phyloP scores from a whole-genome alignment of 23 tunicate genomes.

The Halocynthia aurantium region DNA sequence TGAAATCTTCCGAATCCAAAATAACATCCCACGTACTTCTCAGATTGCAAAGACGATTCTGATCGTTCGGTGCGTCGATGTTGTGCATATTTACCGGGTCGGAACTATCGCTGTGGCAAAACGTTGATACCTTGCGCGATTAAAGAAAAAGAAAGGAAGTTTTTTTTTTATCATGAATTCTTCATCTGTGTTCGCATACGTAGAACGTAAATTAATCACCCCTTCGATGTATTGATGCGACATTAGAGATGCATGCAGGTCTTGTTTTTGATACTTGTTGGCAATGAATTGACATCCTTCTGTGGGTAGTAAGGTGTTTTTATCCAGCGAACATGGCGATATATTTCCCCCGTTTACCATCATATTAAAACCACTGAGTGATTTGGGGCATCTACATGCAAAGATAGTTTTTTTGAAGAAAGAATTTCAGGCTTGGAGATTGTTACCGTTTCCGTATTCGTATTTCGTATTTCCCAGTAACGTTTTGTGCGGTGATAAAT shows the following conservation, averaged over 20 bases:
- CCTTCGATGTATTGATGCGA: constrained; percentile 28
- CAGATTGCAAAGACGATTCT: constrained; percentile 27
- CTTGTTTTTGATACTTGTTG: constrained; percentile 18
- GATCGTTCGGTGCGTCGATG: constrained; percentile 35
- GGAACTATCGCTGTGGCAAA: constrained; percentile 35
- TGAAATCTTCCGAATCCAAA: constrained; percentile 30
- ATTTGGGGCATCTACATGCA: too few relatives aligned
- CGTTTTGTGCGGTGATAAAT: too few relatives aligned
- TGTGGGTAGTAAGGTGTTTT: constrained; percentile 1
- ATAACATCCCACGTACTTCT: constrained; percentile 45
- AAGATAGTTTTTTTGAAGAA: too few relatives aligned
- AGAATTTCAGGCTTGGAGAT: too few relatives aligned
- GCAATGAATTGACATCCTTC: constrained; percentile 43
- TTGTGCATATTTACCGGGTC: constrained; percentile 32
- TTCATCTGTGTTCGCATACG: too few relatives aligned
- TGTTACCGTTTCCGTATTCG: too few relatives aligned
- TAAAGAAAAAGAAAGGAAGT: neutral
- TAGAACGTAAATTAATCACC: too few relatives aligned
- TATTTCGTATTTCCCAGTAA: too few relatives aligned
- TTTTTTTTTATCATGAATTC: too few relatives aligned
- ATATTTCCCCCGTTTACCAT: too few relatives aligned
- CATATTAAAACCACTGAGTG: too few relatives aligned
- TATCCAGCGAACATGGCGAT: too few relatives aligned
- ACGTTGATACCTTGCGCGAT: constrained; percentile 23
- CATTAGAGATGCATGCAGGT: constrained; percentile 32